Percentiles rank a stretch among this genome's conserved stretches.
Conservation (phyloP, 2,888 invertebrate genomes). For the Drosophila anceps region DNA sequence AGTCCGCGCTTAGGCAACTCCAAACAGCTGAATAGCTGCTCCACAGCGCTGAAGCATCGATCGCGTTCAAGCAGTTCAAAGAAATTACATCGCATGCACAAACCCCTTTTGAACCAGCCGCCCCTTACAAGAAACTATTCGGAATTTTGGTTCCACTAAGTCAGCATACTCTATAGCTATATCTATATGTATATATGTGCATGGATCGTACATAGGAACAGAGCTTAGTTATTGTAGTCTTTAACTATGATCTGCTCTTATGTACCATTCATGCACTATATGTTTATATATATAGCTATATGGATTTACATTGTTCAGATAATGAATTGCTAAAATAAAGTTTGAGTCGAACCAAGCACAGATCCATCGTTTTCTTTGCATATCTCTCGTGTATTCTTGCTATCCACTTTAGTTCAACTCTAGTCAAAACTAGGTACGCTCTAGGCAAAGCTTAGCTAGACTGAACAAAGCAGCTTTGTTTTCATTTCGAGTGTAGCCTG, state of each 20-base stretch:
- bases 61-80: conserved; percentile 1
- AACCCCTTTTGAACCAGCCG: not conserved
- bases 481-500: not conserved
- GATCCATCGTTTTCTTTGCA: not conserved
- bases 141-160: not conserved
- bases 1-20: not conserved
- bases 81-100: conserved; percentile 9
- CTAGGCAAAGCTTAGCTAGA: not conserved
- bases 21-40: not conserved
- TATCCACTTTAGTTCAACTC: not conserved
- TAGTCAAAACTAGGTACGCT: not conserved
- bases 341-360: not conserved
- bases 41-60: not conserved
- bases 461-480: conserved; percentile 2
- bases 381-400: not conserved
- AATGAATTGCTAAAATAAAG: conserved; percentile 17
- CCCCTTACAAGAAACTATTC: not conserved
- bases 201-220: conserved; percentile 10
- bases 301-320: not conserved
- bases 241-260: conserved; percentile 21
- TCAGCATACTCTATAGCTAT: not conserved
- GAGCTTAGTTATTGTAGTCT: conserved; percentile 6
- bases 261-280: conserved; percentile 11
- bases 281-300: not conserved
- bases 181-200: not conserved